Percentiles rank a stretch among this genome's conserved stretches.
Evolutionary conservation across 37 sponge, comb jelly and placozoan species (phyloP).

Genomic region (Amphimedon queenslandica): DNA sequence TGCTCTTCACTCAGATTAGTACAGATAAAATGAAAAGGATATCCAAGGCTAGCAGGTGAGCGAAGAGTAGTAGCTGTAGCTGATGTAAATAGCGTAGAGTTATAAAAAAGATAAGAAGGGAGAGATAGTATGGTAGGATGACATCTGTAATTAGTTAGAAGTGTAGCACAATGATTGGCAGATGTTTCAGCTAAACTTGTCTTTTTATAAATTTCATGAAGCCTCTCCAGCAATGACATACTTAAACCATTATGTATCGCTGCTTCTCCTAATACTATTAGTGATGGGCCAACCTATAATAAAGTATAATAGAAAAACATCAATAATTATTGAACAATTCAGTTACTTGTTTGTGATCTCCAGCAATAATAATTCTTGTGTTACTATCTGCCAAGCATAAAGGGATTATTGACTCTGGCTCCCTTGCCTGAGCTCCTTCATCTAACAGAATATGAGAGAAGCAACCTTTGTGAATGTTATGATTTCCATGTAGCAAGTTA

Average conservation of each 20-base stretch:
- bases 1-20: constrained; percentile 4
- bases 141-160: constrained; percentile 64
- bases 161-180: constrained; percentile 4
- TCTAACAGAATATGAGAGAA: constrained; percentile 71
- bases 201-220: constrained; percentile 28
- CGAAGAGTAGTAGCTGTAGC: too few species aligned
- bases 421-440: constrained; percentile 73
- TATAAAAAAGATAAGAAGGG: constrained; percentile 61
- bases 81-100: constrained; percentile 39
- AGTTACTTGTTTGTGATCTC: constrained; percentile 72
- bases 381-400: constrained; percentile 33
- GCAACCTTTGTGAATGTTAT: too few species aligned
- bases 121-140: constrained; percentile 43
- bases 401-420: constrained; percentile 52
- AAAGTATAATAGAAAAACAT: not conserved
- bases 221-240: constrained; percentile 44
- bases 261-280: constrained; percentile 63
- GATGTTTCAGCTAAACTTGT: not conserved
- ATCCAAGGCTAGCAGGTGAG: too few species aligned
- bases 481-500: too few species aligned
- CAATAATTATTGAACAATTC: not conserved
- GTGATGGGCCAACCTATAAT: constrained; percentile 65
- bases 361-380: constrained; percentile 64
- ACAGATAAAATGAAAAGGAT: too few species aligned
- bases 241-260: constrained; percentile 53